phyloP scores from a whole-genome alignment of 2,113 vertebrate genomes.

The Paramisgurnus dabryanus region DNA sequence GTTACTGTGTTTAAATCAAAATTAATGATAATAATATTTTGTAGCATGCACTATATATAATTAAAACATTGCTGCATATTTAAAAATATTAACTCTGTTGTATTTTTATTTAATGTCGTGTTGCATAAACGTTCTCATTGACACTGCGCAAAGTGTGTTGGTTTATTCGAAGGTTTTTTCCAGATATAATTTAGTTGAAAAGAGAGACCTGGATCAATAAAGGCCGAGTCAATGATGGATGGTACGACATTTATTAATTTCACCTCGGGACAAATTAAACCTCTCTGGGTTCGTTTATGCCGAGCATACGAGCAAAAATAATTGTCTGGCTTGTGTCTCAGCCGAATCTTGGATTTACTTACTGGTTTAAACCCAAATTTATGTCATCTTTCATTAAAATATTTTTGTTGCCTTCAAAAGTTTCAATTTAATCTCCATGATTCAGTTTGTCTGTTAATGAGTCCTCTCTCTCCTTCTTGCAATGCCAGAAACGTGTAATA shows the following conservation, averaged over 20 bases:
- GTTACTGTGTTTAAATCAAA: no score
- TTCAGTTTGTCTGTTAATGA: no score
- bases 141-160: conserved; percentile 16
- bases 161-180: conserved; percentile 48
- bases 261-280: conserved; percentile 73
- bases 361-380: neutral
- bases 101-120: neutral
- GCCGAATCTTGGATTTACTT: neutral
- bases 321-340: neutral
- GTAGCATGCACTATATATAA: neutral
- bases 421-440: neutral
- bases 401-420: neutral
- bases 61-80: neutral
- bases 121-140: neutral
- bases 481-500: no score
- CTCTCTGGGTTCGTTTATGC: conserved; percentile 48
- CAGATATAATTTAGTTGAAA: conserved; percentile 76
- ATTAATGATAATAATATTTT: no score
- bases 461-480: no score
- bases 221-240: conserved; percentile 77
- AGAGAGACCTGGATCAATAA: conserved; percentile 73
- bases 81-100: neutral
- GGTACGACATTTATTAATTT: conserved; percentile 76
- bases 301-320: conserved; percentile 40
- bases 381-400: neutral